phyloP scores from a whole-genome alignment of 2,113 vertebrate species.

The human region GRCh38 chr4:85535501-85536000 shows the following conservation, averaged over 20 bases:
- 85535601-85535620: not conserved
- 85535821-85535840: not conserved
- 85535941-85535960: not conserved
- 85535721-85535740: not conserved
- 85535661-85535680: rapidly evolving
- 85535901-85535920: not conserved
- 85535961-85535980: not conserved
- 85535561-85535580: not conserved
- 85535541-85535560: not conserved
- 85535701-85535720: not conserved
- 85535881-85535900: not conserved
- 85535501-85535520: not conserved
- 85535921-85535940: not conserved
- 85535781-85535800: not conserved
- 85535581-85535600: not conserved
- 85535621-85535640: not conserved
- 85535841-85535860: not conserved
- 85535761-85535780: not conserved
- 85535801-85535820: not conserved
- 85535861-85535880: not conserved
- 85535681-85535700: not conserved
- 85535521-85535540: not conserved
- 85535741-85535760: not conserved
- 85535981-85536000: not conserved
- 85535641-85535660: not conserved